phyloP scores from a whole-genome alignment of 2,113 vertebrate species.

The Apus apus region DNA sequence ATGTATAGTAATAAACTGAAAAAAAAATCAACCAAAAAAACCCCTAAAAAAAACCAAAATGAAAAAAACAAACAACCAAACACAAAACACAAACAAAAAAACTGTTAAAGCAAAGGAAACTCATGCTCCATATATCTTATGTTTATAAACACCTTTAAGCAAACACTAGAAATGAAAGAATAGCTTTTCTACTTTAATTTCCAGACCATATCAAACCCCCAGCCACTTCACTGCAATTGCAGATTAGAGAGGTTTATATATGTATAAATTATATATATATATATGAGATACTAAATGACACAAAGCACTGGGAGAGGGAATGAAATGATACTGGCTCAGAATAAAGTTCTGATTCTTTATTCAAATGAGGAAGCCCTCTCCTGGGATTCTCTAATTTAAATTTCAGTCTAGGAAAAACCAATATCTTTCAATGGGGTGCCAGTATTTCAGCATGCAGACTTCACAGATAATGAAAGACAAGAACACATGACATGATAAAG shows the following conservation, averaged over 20 bases:
- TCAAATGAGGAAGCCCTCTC: background rate
- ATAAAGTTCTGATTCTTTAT: conserved; percentile 45
- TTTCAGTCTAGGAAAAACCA: conserved; percentile 1
- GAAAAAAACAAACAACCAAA: background rate
- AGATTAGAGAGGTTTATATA: conserved; percentile 5
- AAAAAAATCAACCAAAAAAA: background rate
- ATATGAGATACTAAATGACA: conserved; percentile 35
- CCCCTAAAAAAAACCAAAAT: background rate
- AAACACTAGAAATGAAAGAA: conserved; percentile 44
- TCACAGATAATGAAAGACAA: background rate
- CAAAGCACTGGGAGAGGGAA: conserved; percentile 10
- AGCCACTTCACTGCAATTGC: background rate
- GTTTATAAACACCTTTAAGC: conserved; percentile 58
- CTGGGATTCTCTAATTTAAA: conserved; percentile 16
- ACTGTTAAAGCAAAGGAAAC: background rate
- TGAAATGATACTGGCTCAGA: background rate
- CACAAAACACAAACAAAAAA: background rate
- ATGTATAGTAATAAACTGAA: background rate
- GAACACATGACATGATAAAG: background rate
- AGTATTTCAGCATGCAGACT: background rate
- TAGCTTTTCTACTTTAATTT: conserved; percentile 33
- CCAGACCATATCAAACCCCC: conserved; percentile 15
- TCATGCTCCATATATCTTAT: background rate
- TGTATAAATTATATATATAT: background rate
- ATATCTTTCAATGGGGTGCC: background rate